Base-by-base conservation (phyloP, 1,140 invertebrate species). In the Pogonus chalceus region DNA sequence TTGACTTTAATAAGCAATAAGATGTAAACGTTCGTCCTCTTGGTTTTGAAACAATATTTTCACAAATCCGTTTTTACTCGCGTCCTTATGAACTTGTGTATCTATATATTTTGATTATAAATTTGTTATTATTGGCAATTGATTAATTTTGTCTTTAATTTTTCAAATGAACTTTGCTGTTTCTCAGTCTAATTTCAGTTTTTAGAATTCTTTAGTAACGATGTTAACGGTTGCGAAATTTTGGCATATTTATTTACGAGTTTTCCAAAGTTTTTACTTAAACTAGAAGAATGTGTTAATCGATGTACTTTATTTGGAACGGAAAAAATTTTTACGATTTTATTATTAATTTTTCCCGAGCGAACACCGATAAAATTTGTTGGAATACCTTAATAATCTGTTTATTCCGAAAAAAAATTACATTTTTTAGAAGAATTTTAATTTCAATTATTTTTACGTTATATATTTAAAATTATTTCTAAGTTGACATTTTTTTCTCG, bases 261-360 rank as follows among this genome's bases (percentile, higher is more conserved):
- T 21, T 64, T 56, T 35, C 64, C 51, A 57, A 69, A 71, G 56
- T n/a, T n/a, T n/a, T n/a, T n/a, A n/a, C n/a, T n/a, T n/a, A n/a
- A n/a, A n/a, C n/a, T n/a, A n/a, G n/a, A n/a, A n/a, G n/a, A n/a
- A n/a, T n/a, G n/a, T n/a, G n/a, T n/a, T 64, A 73, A n/a, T 20
- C 64, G 51, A 26, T 65, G 60, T 16, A 62, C 52, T 52, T 62
- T 65, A 22, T 47, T 58, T 10, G 66, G 66, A 65, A 64, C 1
- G 61, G 53, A 20, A 20, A 14, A 24, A 23, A 56, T 51, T 10
- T 23, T 7, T 4, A 69, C 20, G 35, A 60, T 60, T 22, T 61
- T 35, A 0, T 64, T 20, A 31, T 68, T 68, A n/a, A 22, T 20
- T 2, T 23, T 35, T 0, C 56, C 62, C 9, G 61, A 61, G 47